Base-by-base conservation (phyloP, 2,113 vertebrate genomes). In the Rhinogobius similis region DNA sequence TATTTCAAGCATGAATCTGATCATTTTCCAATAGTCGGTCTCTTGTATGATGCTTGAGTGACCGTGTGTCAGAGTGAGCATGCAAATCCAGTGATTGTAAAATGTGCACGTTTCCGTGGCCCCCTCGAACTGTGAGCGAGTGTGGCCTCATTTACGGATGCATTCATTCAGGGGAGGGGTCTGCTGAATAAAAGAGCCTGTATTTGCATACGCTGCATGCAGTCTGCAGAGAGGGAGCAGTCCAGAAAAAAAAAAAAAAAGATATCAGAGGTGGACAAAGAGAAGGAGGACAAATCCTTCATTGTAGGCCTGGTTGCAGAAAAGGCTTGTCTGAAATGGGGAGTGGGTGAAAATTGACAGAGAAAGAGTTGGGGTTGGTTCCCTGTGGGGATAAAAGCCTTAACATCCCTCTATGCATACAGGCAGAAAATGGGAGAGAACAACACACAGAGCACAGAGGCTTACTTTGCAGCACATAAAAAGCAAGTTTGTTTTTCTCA, bases 271-370 rank as follows among this genome's bases (percentile, higher is more conserved):
- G 85, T 88, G 88, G 87, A 92, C 89, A 92, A 91, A 91, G 86
- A 84, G 86, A 86, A 82, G 43, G 80, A 85, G 88, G 85, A 90
- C 87, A 92, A 91, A 92, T 90, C 90, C 82, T 84, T 90, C 88
- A 91, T 90, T 91, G 89, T 89, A 87, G 75, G 79, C 29, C 77
- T 75, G 86, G 90, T 87, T 86, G 83, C 89, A 91, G 88, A 88
- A 92, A 85, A 76, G 79, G 73, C 75, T 84, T 9, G 82, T 87
- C 83, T 91, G 90, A 91, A 92, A 91, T 86, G 86, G 88, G 87
- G 88, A 92, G 88, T 89, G 88, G 88, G 90, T 87, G 90, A 90
- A 91, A 92, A 92, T 92, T 91, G 88, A 89, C 85, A 91, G 89
- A 91, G 90, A 92, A 92, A 92, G 88, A 90, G 85, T 92, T 86